These are phyloP conservation scores for Geotrupes spiniger DNA, from an alignment of 2,888 invertebrate genomes.

Conservation along the genomic window DNA sequence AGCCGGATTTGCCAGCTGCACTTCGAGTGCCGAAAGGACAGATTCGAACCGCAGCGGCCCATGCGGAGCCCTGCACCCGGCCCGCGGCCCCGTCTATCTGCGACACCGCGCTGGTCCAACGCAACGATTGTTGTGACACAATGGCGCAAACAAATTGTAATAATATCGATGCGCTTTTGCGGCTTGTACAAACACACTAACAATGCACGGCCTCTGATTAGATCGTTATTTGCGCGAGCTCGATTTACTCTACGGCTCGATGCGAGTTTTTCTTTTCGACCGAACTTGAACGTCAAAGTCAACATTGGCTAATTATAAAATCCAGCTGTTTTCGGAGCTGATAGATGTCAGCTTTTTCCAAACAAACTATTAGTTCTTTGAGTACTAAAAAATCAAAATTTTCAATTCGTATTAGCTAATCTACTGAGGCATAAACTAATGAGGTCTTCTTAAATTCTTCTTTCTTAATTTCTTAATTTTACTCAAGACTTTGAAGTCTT, in stretches of 20 bases:
- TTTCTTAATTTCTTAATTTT: too few species aligned
- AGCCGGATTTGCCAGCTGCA: conserved; percentile 51
- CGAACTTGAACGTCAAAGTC: too few species aligned
- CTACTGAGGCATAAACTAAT: too few species aligned
- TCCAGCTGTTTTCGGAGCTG: too few species aligned
- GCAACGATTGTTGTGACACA: conserved; percentile 48
- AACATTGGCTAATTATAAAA: too few species aligned
- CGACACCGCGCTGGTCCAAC: conserved; percentile 27
- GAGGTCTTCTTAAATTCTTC: too few species aligned
- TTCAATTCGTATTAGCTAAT: too few species aligned
- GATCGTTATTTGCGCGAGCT: conserved; percentile 18
- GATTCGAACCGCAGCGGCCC: conserved; percentile 14
- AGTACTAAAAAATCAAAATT: too few species aligned
- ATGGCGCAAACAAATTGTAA: conserved; percentile 52
- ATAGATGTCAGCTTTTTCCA: too few species aligned
- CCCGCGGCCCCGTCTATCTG: background rate
- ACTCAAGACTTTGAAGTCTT: too few species aligned
- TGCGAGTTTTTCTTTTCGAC: too few species aligned
- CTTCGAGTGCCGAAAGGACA: conserved; percentile 38
- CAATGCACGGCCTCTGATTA: conserved; percentile 21
- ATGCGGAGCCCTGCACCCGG: conserved; percentile 2
- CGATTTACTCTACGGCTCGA: background rate
- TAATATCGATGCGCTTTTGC: conserved; percentile 53
- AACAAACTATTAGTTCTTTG: too few species aligned
- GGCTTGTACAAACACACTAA: conserved; percentile 38